Conservation (phyloP, 2,113 vertebrate genomes). For the Taurulus bubalis region DNA sequence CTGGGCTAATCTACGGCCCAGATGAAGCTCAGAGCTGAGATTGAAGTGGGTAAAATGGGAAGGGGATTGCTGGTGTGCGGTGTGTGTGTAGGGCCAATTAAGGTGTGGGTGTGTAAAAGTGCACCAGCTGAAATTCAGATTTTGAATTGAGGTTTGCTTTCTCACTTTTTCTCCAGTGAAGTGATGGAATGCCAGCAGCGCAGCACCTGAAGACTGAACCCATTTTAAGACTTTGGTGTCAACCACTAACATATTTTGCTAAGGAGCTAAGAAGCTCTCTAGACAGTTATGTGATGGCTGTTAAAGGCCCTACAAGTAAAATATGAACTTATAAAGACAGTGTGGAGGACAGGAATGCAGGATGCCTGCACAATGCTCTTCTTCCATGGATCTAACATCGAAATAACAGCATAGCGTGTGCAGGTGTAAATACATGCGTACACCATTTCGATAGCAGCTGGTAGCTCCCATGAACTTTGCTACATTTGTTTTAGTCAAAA, state of each 20-base stretch:
- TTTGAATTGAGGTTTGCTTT: slow-evolving; percentile 31
- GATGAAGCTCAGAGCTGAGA: slow-evolving; percentile 65
- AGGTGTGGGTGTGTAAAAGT: not conserved
- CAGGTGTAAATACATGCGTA: not conserved
- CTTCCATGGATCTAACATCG: not conserved
- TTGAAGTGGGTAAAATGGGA: slow-evolving; percentile 60
- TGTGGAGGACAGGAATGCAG: not conserved
- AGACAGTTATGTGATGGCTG: not conserved
- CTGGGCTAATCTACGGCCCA: slow-evolving; percentile 66
- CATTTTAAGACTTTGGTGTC: not conserved
- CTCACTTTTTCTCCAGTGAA: not conserved
- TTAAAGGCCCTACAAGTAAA: not conserved
- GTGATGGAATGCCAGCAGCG: not conserved
- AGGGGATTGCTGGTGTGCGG: slow-evolving; percentile 29
- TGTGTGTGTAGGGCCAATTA: not conserved
- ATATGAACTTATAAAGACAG: not conserved
- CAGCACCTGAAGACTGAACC: not conserved
- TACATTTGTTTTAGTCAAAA: no score
- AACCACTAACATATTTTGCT: not conserved
- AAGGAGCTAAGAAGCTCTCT: not conserved
- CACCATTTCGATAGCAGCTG: not conserved
- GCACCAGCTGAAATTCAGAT: slow-evolving; percentile 25
- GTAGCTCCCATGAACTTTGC: no score
- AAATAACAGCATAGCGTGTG: not conserved
- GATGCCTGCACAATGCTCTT: not conserved